These are phyloP conservation scores for Apaloderma vittatum DNA, from an alignment of 2,113 vertebrate species.

Conservation along the genomic window DNA sequence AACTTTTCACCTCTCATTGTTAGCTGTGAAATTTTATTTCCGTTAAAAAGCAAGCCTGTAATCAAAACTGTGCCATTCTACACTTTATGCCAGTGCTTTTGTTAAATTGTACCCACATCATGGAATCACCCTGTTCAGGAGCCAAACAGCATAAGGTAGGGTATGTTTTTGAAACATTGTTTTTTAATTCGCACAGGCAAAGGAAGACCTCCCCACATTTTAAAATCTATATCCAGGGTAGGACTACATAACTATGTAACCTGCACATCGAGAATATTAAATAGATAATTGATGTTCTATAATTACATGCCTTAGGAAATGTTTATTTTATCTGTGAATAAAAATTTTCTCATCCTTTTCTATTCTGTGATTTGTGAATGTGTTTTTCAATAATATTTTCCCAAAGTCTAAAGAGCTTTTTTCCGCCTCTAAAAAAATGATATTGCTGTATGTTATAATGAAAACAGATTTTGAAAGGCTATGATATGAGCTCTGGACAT, in stretches of 20 bases:
- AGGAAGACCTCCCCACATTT: slow-evolving; percentile 47
- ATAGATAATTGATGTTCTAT: slow-evolving; percentile 29
- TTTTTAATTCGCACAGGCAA: slow-evolving; percentile 67
- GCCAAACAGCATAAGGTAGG: slow-evolving; percentile 77
- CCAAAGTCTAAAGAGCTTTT: not conserved
- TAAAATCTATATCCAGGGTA: slow-evolving; percentile 48
- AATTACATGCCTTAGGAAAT: slow-evolving; percentile 30
- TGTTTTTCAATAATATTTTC: not conserved
- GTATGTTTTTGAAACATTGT: slow-evolving; percentile 64
- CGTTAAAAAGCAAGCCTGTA: slow-evolving; percentile 89
- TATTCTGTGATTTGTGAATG: not conserved
- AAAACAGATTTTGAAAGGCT: slow-evolving; percentile 61
- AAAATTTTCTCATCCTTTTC: slow-evolving; percentile 45
- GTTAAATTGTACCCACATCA: slow-evolving; percentile 79
- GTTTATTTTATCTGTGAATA: slow-evolving; percentile 44
- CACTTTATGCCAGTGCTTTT: slow-evolving; percentile 84
- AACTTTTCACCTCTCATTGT: slow-evolving; percentile 99
- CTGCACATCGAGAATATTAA: not conserved
- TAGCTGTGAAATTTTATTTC: slow-evolving; percentile 91
- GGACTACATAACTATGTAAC: not conserved
- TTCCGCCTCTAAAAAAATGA: not conserved
- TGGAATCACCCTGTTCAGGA: slow-evolving; percentile 71
- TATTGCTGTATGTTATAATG: slow-evolving; percentile 32
- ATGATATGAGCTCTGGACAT: slow-evolving; percentile 63
- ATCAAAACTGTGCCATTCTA: slow-evolving; percentile 86